phyloP scores from a whole-genome alignment of 2,888 invertebrate genomes.

The Eurytoma adleriae region DNA sequence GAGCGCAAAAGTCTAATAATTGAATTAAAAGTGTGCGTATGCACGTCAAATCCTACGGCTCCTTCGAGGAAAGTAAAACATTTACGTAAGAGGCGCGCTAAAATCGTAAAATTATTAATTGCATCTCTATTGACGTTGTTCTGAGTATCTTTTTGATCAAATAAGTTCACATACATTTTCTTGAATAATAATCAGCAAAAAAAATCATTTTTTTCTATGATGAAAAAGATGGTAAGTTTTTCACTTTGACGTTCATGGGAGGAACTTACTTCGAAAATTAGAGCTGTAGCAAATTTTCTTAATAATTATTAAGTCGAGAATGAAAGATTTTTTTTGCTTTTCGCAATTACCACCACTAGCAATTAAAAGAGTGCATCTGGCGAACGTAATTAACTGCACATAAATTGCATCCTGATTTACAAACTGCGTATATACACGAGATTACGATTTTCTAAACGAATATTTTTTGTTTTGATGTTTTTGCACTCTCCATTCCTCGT shows the following conservation, averaged over 20 bases:
- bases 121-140: background rate
- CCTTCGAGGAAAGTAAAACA: slow-evolving; percentile 13
- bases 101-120: slow-evolving; percentile 1
- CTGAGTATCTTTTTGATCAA: background rate
- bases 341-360: background rate
- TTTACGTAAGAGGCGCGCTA: background rate
- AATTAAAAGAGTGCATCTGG: background rate
- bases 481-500: background rate
- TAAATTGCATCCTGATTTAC: background rate
- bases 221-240: too few species aligned
- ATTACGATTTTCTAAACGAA: background rate
- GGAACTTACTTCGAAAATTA: too few species aligned
- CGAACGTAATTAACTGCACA: slow-evolving; percentile 4
- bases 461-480: background rate
- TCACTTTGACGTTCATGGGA: too few species aligned
- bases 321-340: background rate
- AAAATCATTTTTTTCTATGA: too few species aligned
- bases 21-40: slow-evolving; percentile 13
- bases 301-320: too few species aligned
- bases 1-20: slow-evolving; percentile 25
- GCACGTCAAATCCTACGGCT: background rate
- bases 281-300: too few species aligned
- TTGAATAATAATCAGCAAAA: too few species aligned
- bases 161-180: too few species aligned
- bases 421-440: background rate